A percentile compares a stretch with the other conserved stretches of the same genome.
Conservation (phyloP, 2,797 vertebrate species). For the Pseudochirops corinnae region DNA sequence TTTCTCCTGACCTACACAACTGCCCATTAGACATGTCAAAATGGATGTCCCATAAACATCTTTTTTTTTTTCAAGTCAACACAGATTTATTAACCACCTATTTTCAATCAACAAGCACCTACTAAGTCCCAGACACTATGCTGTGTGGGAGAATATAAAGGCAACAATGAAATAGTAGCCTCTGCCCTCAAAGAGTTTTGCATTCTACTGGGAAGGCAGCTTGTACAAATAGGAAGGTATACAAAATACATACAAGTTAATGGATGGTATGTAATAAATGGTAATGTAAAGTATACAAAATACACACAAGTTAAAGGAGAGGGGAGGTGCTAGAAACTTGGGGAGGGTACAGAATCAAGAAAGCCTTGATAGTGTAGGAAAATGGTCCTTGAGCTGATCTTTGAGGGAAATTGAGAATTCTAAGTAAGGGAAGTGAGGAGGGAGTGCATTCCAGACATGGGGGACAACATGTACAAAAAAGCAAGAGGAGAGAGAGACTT, state of each 20-base stretch:
- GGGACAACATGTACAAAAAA: background rate
- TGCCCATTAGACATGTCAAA: no score
- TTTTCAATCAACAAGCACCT: background rate
- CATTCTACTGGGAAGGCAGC: background rate
- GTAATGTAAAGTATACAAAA: no score
- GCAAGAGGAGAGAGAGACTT: background rate
- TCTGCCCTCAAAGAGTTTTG: background rate
- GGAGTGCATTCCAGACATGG: background rate
- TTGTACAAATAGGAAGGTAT: background rate
- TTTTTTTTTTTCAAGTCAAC: background rate
- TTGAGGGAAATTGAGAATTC: background rate
- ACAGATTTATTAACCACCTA: background rate
- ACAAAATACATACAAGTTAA: background rate
- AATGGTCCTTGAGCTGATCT: background rate
- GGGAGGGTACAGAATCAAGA: background rate
- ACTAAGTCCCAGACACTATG: background rate
- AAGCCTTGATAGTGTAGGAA: background rate
- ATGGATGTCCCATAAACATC: no score
- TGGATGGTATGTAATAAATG: no score
- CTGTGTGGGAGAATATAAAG: background rate
- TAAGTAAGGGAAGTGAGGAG: background rate
- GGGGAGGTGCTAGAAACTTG: background rate
- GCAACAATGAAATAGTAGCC: background rate
- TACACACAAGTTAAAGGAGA: background rate
- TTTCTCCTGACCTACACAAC: no score